Evolutionary conservation across 2,113 vertebrate species (phyloP).

Genomic region (Lycaon pictus): DNA sequence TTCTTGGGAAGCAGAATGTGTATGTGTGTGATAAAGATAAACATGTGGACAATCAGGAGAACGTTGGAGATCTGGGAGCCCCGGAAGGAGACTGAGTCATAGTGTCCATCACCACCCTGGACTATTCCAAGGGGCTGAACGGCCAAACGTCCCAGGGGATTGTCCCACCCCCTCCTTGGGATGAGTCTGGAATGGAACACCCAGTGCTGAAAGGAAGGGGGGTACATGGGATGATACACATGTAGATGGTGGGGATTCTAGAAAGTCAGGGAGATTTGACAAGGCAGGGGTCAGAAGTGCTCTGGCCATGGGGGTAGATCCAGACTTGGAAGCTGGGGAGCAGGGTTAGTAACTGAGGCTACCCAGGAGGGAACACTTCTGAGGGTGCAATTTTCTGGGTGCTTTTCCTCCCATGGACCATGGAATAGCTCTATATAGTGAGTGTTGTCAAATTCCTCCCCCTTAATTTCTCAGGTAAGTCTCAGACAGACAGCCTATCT

Average conservation of each 20-base stretch:
- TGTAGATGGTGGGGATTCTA: background rate
- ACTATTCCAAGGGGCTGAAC: background rate
- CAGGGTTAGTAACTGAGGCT: background rate
- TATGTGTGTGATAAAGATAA: background rate
- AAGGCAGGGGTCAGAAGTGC: background rate
- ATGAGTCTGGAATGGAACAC: background rate
- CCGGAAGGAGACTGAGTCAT: background rate
- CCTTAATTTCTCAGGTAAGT: background rate
- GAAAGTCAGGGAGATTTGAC: background rate
- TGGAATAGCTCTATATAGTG: accelerated
- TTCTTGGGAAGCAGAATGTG: background rate
- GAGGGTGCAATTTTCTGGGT: background rate
- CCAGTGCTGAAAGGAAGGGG: background rate
- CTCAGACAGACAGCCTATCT: background rate
- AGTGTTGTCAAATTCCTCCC: background rate
- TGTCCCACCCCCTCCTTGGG: background rate
- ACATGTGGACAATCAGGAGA: background rate
- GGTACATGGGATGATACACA: no score
- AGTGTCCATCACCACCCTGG: background rate
- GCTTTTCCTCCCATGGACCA: background rate
- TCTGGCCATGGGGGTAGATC: background rate
- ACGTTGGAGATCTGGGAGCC: background rate
- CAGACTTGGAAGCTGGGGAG: background rate
- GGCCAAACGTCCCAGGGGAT: background rate
- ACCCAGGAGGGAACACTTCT: no score